A percentile compares a stretch with the other conserved stretches of the same genome.
Conservation (phyloP, 2,888 invertebrate species). For the Pandemis cinnamomeana region DNA sequence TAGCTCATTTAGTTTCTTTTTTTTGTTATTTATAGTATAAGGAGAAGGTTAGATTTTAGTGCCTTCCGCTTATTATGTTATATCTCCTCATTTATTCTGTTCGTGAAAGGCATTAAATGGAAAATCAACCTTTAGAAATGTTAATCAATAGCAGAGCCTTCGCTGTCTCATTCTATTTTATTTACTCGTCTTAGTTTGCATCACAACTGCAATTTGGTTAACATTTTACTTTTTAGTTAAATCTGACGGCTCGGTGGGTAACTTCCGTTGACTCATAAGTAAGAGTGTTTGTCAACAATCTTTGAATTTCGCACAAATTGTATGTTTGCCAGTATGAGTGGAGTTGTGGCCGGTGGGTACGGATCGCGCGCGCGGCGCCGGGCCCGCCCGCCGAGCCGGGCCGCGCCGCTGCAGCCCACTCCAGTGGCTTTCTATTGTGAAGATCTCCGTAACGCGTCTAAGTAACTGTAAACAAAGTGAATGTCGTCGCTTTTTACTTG, state of each 20-base stretch:
- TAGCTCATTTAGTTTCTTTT: slow-evolving; percentile 65
- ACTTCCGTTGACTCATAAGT: slow-evolving; percentile 29
- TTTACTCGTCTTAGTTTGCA: slow-evolving; percentile 43
- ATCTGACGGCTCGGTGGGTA: slow-evolving; percentile 59
- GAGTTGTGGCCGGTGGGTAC: neutral
- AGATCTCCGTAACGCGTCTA: slow-evolving; percentile 67
- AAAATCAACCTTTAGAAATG: slow-evolving; percentile 51
- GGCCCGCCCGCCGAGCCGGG: slow-evolving; percentile 5
- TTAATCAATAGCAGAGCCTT: slow-evolving; percentile 57
- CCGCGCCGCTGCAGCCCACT: neutral
- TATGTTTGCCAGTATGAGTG: neutral
- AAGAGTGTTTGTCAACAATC: neutral
- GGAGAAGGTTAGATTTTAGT: slow-evolving; percentile 58
- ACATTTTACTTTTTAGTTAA: slow-evolving; percentile 63
- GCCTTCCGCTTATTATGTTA: slow-evolving; percentile 50
- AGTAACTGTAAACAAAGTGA: slow-evolving; percentile 33
- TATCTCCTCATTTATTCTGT: slow-evolving; percentile 26
- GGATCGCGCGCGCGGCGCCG: neutral
- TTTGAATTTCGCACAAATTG: slow-evolving; percentile 21
- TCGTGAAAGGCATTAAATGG: slow-evolving; percentile 62
- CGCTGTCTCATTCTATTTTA: slow-evolving; percentile 43
- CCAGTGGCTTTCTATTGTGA: slow-evolving; percentile 54
- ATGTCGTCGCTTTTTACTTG: slow-evolving; percentile 22
- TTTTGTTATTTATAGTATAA: slow-evolving; percentile 54
- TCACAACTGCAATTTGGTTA: slow-evolving; percentile 59